These are phyloP conservation scores for Muraenolepis orangiensis DNA, from an alignment of 2,797 vertebrate genomes.

Conservation along the genomic window DNA sequence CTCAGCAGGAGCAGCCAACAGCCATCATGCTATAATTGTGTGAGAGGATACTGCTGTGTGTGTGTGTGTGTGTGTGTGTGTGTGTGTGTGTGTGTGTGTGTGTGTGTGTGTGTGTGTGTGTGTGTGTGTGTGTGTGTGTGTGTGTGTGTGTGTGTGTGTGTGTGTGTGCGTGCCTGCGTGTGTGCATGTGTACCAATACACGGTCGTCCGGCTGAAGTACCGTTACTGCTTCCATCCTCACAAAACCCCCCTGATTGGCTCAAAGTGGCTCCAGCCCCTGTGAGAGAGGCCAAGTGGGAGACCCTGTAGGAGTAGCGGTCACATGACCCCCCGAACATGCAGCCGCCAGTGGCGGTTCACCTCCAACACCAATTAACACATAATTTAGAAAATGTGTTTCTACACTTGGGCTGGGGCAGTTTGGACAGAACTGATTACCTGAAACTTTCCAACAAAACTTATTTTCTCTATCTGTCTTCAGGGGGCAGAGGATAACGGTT, in stretches of 20 bases:
- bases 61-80: no score
- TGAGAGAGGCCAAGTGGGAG: constrained; percentile 49
- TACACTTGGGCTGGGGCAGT: neutral
- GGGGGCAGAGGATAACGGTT: no score
- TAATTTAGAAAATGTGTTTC: constrained; percentile 34
- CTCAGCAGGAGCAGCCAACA: constrained; percentile 66
- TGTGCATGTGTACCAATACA: no score
- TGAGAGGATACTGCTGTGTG: no score
- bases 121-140: neutral
- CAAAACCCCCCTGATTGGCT: constrained; percentile 60
- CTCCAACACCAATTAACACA: constrained; percentile 57
- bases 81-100: neutral
- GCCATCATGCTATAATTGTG: constrained; percentile 73
- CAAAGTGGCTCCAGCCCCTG: constrained; percentile 48
- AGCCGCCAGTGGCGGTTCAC: constrained; percentile 39
- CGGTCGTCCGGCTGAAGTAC: constrained; percentile 39
- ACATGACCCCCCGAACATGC: constrained; percentile 47
- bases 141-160: no score
- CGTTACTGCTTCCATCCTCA: constrained; percentile 17
- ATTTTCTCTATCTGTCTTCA: no score
- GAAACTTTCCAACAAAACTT: neutral
- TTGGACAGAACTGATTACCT: neutral
- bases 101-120: neutral
- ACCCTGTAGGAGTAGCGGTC: constrained; percentile 31
- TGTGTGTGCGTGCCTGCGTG: no score